Percentiles rank a stretch among this genome's conserved stretches.
Evolutionary conservation across 1,140 invertebrate genomes (phyloP).

Genomic region (Drosophila paulistorum): DNA sequence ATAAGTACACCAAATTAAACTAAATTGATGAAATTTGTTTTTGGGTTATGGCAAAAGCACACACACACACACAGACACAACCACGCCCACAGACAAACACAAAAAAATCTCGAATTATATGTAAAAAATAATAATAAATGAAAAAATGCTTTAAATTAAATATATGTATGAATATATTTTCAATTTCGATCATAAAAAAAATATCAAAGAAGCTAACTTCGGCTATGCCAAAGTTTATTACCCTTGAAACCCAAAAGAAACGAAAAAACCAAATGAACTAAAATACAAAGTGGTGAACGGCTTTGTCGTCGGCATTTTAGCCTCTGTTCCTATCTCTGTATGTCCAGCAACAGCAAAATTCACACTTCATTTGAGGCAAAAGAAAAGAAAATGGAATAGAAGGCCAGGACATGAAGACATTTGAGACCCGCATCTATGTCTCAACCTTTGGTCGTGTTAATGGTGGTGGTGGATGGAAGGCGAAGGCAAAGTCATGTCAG

Average conservation of each 20-base stretch:
- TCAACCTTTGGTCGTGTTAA: not conserved
- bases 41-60: conserved; percentile 41
- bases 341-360: too few relatives aligned
- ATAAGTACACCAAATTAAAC: conserved; percentile 23
- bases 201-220: too few relatives aligned
- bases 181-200: conserved; percentile 43
- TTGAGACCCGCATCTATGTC: conserved; percentile 19
- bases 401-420: conserved; percentile 72
- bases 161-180: conserved; percentile 34
- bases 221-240: too few relatives aligned
- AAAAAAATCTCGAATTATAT: conserved; percentile 56
- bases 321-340: too few relatives aligned
- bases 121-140: conserved; percentile 25
- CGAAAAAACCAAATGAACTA: too few relatives aligned
- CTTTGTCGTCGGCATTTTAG: too few relatives aligned
- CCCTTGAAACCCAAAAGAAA: too few relatives aligned
- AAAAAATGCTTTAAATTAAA: conserved; percentile 7
- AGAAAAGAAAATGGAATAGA: conserved; percentile 1
- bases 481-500: conserved; percentile 28
- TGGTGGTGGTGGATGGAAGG: not conserved
- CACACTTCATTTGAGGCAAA: too few relatives aligned
- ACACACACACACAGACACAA: conserved; percentile 38
- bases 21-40: conserved; percentile 20
- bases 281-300: too few relatives aligned
- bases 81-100: conserved; percentile 9